phyloP scores from a whole-genome alignment of 2,888 invertebrate species.

The Brachyptera risi region DNA sequence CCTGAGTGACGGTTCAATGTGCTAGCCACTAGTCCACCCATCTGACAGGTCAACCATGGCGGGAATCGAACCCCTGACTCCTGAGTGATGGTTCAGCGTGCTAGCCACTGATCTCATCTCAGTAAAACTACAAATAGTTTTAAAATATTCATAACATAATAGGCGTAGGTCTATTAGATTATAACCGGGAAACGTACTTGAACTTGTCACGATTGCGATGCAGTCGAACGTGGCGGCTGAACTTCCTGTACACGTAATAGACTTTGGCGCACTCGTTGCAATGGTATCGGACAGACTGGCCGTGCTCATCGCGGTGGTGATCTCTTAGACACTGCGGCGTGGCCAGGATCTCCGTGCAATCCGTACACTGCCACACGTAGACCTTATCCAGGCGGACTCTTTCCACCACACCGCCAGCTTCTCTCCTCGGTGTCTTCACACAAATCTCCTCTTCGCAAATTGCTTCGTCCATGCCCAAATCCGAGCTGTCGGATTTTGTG shows the following conservation, averaged over 20 bases:
- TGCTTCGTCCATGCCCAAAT: no score
- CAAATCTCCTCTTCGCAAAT: not conserved
- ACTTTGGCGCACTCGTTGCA: constrained; percentile 37
- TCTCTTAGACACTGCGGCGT: not conserved
- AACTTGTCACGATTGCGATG: constrained; percentile 36
- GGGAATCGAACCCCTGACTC: no score
- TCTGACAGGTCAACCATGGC: not conserved
- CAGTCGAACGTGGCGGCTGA: constrained; percentile 37
- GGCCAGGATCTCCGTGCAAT: constrained; percentile 27
- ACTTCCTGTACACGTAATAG: constrained; percentile 37
- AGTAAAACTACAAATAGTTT: no score
- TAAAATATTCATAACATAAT: no score
- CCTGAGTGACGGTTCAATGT: no score
- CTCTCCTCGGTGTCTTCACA: not conserved
- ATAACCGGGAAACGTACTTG: no score
- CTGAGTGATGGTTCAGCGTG: no score
- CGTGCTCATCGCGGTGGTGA: constrained; percentile 31
- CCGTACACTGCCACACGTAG: constrained; percentile 36
- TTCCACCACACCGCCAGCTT: not conserved
- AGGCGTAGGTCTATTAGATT: no score
- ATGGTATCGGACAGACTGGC: constrained; percentile 35
- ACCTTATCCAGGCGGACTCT: constrained; percentile 11
- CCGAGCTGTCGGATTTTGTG: no score
- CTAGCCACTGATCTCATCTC: no score
- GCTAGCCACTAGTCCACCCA: no score